Evolutionary conservation across 2,888 invertebrate species (phyloP).

Genomic region (Atrina japonica): DNA sequence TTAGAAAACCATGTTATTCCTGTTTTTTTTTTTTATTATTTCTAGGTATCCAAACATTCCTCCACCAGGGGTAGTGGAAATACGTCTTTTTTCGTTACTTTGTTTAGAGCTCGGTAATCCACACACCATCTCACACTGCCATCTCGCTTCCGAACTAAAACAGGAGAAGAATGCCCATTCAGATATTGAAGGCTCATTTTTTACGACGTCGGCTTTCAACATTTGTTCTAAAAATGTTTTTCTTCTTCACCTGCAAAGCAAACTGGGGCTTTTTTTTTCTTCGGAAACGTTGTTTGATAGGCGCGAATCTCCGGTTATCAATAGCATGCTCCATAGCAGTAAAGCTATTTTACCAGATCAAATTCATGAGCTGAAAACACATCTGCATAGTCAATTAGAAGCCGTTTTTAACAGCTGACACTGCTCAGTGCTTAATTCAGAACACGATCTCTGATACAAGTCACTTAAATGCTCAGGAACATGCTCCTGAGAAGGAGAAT

Average conservation of each 20-base stretch:
- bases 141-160: conserved; percentile 42
- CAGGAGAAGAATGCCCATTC: conserved; percentile 44
- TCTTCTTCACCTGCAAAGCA: conserved; percentile 45
- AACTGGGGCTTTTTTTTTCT: conserved; percentile 37
- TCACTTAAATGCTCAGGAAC: conserved; percentile 20
- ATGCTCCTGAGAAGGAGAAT: neutral
- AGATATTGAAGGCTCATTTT: conserved; percentile 33
- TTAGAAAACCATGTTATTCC: conserved; percentile 29
- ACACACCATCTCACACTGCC: conserved; percentile 45
- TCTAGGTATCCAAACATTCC: conserved; percentile 42
- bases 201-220: conserved; percentile 39
- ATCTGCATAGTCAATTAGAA: conserved; percentile 35
- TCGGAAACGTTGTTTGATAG: conserved; percentile 36
- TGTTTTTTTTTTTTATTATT: too few relatives aligned
- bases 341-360: conserved; percentile 38
- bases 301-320: conserved; percentile 29
- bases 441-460: conserved; percentile 9
- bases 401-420: neutral
- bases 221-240: conserved; percentile 38
- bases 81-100: too few relatives aligned
- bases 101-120: conserved; percentile 45
- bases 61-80: conserved; percentile 39
- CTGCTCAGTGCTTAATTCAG: conserved; percentile 13
- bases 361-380: conserved; percentile 39
- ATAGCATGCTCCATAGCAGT: conserved; percentile 38